phyloP scores from a whole-genome alignment of 1,140 invertebrate species.

The Leptonema lineaticorne region DNA sequence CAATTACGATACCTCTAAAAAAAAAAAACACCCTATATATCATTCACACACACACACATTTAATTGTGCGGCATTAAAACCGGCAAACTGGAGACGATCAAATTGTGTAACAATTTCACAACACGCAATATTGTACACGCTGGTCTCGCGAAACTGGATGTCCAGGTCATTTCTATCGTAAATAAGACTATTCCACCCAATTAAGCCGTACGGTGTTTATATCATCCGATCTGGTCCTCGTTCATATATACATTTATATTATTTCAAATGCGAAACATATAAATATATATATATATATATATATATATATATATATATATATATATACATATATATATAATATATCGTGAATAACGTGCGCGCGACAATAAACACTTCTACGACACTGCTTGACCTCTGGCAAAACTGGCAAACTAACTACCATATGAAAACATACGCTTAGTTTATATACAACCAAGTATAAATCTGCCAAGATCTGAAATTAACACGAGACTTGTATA shows the following conservation, averaged over 20 bases:
- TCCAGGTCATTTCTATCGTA: constrained; percentile 1
- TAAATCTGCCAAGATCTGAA: neutral
- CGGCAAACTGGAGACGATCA: neutral
- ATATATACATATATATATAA: neutral
- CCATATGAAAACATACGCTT: neutral
- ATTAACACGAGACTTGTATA: too few species aligned
- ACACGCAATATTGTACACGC: neutral
- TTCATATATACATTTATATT: too few species aligned
- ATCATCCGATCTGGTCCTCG: neutral
- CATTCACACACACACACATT: too few species aligned
- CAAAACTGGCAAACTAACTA: neutral
- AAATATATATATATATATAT: too few species aligned
- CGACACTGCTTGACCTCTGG: neutral
- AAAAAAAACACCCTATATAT: too few species aligned
- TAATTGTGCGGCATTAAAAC: too few species aligned
- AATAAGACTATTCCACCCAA: neutral
- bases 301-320: too few species aligned
- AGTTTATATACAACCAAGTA: neutral
- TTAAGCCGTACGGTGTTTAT: neutral
- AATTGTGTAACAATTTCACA: neutral
- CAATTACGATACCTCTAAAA: too few species aligned
- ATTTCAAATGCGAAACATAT: too few species aligned
- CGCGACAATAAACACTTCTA: neutral
- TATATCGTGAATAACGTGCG: neutral
- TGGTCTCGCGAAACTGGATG: neutral